A percentile compares a stretch with the other conserved stretches of the same genome.
Evolutionary conservation across 2,113 vertebrate genomes (phyloP).

Genomic region (Noctilio leporinus): DNA sequence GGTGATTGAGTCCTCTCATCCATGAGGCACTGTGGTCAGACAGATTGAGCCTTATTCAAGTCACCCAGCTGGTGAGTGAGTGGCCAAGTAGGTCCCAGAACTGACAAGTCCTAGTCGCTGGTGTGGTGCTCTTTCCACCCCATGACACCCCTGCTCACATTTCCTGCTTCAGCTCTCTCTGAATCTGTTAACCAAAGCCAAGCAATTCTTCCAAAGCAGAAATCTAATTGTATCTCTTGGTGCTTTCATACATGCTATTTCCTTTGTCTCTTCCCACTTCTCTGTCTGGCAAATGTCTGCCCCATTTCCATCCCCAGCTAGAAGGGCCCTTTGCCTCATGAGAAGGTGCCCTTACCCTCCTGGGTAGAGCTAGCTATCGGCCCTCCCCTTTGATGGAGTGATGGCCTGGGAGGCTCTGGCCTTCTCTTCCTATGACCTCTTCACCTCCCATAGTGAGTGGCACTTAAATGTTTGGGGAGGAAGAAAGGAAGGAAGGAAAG

Average conservation of each 20-base stretch:
- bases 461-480: slow-evolving; percentile 24
- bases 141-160: slow-evolving; percentile 12
- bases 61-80: background rate
- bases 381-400: background rate
- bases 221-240: slow-evolving; percentile 66
- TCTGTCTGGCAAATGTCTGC: slow-evolving; percentile 56
- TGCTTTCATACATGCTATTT: slow-evolving; percentile 56
- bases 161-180: slow-evolving; percentile 11
- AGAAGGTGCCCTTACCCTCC: background rate
- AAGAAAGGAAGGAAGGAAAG: slow-evolving; percentile 27
- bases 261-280: slow-evolving; percentile 49
- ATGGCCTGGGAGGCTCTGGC: background rate
- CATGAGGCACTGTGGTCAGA: background rate
- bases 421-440: slow-evolving; percentile 32
- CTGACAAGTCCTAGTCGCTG: background rate
- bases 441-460: background rate
- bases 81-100: background rate
- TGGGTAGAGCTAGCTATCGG: background rate
- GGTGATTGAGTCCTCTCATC: background rate
- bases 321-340: slow-evolving; percentile 28
- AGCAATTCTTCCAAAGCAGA: slow-evolving; percentile 64
- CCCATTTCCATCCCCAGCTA: background rate
- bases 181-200: slow-evolving; percentile 58
- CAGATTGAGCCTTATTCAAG: background rate
- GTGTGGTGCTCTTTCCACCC: background rate